Evolutionary conservation across 1,140 invertebrate genomes (phyloP).

Genomic region (Cyclargus thomasi): DNA sequence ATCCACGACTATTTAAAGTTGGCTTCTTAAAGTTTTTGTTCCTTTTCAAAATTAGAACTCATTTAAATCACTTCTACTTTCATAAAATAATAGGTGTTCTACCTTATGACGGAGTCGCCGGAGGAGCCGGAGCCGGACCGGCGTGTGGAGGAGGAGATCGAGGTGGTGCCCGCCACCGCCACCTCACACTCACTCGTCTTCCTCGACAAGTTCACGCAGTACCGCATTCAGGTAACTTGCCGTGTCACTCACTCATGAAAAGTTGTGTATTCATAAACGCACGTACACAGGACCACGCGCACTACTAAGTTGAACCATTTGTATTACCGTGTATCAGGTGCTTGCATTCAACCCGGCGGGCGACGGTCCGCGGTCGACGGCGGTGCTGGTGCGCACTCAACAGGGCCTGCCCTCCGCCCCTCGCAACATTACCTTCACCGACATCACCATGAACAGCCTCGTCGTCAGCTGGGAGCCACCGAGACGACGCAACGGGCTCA

Average conservation of each 20-base stretch:
- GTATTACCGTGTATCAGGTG: constrained; percentile 80
- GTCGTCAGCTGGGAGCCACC: constrained; percentile 95
- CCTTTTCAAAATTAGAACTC: too few relatives aligned
- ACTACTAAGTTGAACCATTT: too few relatives aligned
- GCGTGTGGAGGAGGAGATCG: constrained; percentile 89
- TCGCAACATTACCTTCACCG: constrained; percentile 86
- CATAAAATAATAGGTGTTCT: constrained; percentile 91
- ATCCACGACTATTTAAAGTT: too few relatives aligned
- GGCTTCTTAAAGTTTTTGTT: too few relatives aligned
- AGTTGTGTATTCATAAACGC: too few relatives aligned
- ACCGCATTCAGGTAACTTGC: constrained; percentile 81
- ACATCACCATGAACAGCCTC: constrained; percentile 96
- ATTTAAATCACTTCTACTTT: too few relatives aligned
- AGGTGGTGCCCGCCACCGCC: constrained; percentile 91
- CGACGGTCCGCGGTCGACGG: constrained; percentile 91
- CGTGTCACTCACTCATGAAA: too few relatives aligned
- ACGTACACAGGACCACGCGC: too few relatives aligned
- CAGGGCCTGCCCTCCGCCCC: constrained; percentile 91
- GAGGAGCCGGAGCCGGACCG: constrained; percentile 81
- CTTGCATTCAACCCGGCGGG: constrained; percentile 98
- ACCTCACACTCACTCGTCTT: constrained; percentile 89
- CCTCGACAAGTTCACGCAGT: constrained; percentile 95
- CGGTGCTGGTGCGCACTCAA: constrained; percentile 86
- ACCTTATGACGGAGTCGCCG: constrained; percentile 85
- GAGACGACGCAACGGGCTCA: constrained; percentile 91